phyloP scores from a whole-genome alignment of 2,888 invertebrate species.

The Stenurella melanura region DNA sequence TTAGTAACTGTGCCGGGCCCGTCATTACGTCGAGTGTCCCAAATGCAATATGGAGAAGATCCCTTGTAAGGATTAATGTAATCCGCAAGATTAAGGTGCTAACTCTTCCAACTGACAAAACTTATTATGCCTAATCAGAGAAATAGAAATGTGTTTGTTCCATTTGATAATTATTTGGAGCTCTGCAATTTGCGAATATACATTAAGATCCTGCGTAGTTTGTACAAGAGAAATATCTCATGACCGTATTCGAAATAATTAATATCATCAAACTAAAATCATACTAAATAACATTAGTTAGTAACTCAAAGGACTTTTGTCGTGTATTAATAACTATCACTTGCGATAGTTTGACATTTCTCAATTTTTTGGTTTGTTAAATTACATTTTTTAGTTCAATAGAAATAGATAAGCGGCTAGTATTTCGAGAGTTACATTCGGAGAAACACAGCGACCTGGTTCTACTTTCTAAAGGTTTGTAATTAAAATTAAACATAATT shows the following conservation, averaged over 20 bases:
- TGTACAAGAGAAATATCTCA: not conserved
- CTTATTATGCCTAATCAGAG: slow-evolving; percentile 13
- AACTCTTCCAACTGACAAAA: slow-evolving; percentile 30
- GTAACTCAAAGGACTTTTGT: too few species aligned
- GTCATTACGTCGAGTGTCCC: not conserved
- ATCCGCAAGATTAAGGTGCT: slow-evolving; percentile 11
- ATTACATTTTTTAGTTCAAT: too few species aligned
- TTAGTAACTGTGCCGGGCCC: not conserved
- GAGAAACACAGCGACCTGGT: too few species aligned
- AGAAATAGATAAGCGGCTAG: too few species aligned
- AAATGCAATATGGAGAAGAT: slow-evolving; percentile 22
- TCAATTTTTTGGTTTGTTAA: too few species aligned
- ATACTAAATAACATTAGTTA: too few species aligned
- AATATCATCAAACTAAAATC: not conserved
- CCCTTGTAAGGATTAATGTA: slow-evolving; percentile 20
- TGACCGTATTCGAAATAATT: too few species aligned
- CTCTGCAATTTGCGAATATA: not conserved
- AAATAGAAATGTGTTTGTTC: slow-evolving; percentile 15
- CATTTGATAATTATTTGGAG: slow-evolving; percentile 25
- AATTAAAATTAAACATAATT: too few species aligned
- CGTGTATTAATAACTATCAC: too few species aligned
- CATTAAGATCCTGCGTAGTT: not conserved
- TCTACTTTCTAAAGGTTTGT: too few species aligned
- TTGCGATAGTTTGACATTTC: too few species aligned
- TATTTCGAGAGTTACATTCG: too few species aligned